A percentile compares a stretch with the other conserved stretches of the same genome.
Evolutionary conservation across 1,140 invertebrate genomes (phyloP).

Genomic region (Manduca sexta): DNA sequence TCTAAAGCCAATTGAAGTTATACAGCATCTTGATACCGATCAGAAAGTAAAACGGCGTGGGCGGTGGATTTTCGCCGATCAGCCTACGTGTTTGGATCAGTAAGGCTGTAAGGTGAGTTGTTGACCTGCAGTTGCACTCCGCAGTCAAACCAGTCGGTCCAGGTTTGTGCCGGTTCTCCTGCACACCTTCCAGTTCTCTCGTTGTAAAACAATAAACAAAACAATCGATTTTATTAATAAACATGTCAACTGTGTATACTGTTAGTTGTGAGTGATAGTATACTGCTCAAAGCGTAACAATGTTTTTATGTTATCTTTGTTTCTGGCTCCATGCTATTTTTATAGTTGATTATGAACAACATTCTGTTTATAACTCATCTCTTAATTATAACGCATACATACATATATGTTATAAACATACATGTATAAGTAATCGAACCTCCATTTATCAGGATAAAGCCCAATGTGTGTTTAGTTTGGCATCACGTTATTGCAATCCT

Average conservation of each 20-base stretch:
- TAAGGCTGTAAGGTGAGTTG: slow-evolving; percentile 40
- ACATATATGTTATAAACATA: too few species aligned
- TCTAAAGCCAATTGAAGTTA: too few species aligned
- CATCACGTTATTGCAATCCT: slow-evolving; percentile 8
- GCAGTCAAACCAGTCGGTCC: slow-evolving; percentile 46
- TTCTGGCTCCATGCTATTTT: too few species aligned
- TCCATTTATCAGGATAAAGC: neutral
- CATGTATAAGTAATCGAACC: neutral
- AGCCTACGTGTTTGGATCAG: slow-evolving; percentile 41
- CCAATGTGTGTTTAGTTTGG: neutral
- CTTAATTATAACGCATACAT: too few species aligned
- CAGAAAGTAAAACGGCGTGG: slow-evolving; percentile 38
- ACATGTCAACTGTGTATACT: neutral
- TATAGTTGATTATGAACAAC: too few species aligned
- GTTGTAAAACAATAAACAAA: slow-evolving; percentile 13
- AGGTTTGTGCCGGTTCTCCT: slow-evolving; percentile 10
- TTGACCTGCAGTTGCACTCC: slow-evolving; percentile 47
- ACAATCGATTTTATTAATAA: neutral
- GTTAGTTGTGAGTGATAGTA: neutral
- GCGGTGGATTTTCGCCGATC: slow-evolving; percentile 40
- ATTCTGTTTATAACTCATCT: too few species aligned
- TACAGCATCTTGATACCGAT: slow-evolving; percentile 29
- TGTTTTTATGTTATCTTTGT: too few species aligned
- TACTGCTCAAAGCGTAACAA: too few species aligned
- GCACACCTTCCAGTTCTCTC: slow-evolving; percentile 5